A percentile compares a stretch with the other conserved stretches of the same genome.
Evolutionary conservation across 2,888 invertebrate species (phyloP).

Genomic region (Zaprionus obscuricornis): DNA sequence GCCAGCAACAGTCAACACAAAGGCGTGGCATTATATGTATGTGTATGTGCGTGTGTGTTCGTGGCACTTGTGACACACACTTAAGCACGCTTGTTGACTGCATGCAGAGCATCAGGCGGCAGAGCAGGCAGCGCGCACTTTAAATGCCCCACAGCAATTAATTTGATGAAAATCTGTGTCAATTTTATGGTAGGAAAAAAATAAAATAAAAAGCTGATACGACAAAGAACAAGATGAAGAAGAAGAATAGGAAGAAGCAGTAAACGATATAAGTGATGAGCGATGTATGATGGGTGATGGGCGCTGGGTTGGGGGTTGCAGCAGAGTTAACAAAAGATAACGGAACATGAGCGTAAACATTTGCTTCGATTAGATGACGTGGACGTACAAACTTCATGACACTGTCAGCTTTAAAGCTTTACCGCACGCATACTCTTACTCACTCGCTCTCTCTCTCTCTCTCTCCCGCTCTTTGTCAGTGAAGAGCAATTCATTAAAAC

Average conservation of each 20-base stretch:
- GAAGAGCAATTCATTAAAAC: constrained; percentile 48
- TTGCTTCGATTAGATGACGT: constrained; percentile 30
- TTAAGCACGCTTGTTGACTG: constrained; percentile 68
- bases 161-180: constrained; percentile 74
- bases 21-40: constrained; percentile 25
- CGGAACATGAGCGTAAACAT: constrained; percentile 12
- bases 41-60: constrained; percentile 19
- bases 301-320: too few species aligned
- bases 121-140: constrained; percentile 26
- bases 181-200: too few species aligned
- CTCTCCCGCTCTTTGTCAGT: too few species aligned
- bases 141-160: constrained; percentile 60
- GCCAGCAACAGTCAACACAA: background rate
- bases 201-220: constrained; percentile 40
- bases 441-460: too few species aligned
- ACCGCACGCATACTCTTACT: too few species aligned
- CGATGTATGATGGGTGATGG: too few species aligned
- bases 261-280: too few species aligned
- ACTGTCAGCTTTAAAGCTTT: constrained; percentile 20
- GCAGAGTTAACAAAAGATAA: constrained; percentile 15
- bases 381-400: constrained; percentile 23
- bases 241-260: too few species aligned
- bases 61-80: constrained; percentile 62
- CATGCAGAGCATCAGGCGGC: background rate
- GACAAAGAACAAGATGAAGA: background rate